Base-by-base conservation (phyloP, 2,113 vertebrate species). In the Gambusia holbrooki region DNA sequence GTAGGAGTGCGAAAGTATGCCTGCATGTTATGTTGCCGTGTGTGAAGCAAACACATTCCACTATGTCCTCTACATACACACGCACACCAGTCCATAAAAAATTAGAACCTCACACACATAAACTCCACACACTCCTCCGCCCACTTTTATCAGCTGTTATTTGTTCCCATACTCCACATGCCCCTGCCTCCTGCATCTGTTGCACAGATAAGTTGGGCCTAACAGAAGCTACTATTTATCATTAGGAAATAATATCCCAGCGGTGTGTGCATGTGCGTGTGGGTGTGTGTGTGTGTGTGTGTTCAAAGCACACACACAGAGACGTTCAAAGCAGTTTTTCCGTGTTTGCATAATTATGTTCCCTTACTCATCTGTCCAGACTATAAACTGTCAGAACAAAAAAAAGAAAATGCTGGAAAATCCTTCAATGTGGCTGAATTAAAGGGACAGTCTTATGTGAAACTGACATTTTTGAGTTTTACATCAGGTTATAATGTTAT, bases 91-190 rank as follows among this genome's bases (percentile, higher is more conserved):
- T 54, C 40, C 30, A 65, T 10, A 60, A 62, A 72, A 65, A 75
- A 30, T 48, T 29, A 73, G 29, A 40, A 69, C 6, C 45, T 61
- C 33, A n/a, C 22, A 25, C 62, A 14, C 68, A 61, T 64, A 64
- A 42, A 77, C 63, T 25, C 71, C 30, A 66, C 72, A 80, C 45
- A 35, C 45, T 48, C 45, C 72, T 79, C 76, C 54, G 2, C 74
- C 63, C 45, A 58, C 71, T 71, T 76, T 81, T 83, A 88, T 89
- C 88, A 87, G 84, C 85, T 85, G 84, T 86, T 79, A 54, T 75
- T 82, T 83, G 80, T 85, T 87, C 73, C 60, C 71, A 67, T 69
- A 15, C 71, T 76, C 45, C 62, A 68, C 80, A 78, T 74, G 73
- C 77, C 77, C 69, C 29, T 29, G 72, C 28, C 75, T 85, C 75